phyloP scores from a whole-genome alignment of 2,888 invertebrate species.

The Acleris cristana region DNA sequence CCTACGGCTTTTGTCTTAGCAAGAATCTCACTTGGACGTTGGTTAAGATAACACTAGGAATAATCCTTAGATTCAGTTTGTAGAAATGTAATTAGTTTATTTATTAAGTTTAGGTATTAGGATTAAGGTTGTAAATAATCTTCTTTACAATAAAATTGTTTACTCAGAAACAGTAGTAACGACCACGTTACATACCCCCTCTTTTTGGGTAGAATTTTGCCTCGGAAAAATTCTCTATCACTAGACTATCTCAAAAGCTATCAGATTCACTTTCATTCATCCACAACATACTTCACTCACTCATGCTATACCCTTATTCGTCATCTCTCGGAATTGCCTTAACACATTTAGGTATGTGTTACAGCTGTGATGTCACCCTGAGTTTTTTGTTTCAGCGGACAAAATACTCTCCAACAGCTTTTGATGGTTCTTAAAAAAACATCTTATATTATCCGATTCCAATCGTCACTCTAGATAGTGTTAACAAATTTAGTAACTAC shows the following conservation, averaged over 20 bases:
- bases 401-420: background rate
- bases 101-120: too few species aligned
- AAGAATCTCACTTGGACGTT: too few species aligned
- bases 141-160: too few species aligned
- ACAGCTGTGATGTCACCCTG: background rate
- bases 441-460: background rate
- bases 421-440: background rate
- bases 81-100: too few species aligned
- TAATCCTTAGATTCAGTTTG: too few species aligned
- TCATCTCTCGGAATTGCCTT: background rate
- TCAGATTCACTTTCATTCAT: background rate
- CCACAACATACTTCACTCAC: background rate
- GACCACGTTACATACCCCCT: background rate
- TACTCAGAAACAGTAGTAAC: too few species aligned
- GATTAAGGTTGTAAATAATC: too few species aligned
- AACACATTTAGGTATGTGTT: background rate
- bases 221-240: background rate
- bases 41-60: too few species aligned
- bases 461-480: background rate
- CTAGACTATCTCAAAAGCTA: background rate
- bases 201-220: background rate
- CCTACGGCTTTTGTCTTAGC: too few species aligned
- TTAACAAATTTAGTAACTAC: background rate
- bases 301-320: background rate
- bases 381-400: background rate